Conservation (phyloP, 2,113 vertebrate species). For the Odocoileus hemionus region DNA sequence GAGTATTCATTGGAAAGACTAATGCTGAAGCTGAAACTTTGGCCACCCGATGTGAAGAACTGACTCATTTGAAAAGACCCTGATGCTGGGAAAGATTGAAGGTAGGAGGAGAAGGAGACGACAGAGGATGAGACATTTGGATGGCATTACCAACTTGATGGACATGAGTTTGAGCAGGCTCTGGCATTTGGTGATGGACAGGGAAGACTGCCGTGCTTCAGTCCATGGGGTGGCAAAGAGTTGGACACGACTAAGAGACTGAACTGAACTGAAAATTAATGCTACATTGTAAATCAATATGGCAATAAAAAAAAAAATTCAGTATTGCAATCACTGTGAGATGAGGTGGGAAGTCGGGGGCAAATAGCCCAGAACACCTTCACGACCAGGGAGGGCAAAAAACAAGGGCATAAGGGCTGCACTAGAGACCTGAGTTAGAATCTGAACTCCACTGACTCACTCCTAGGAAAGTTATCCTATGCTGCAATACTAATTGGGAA, state of each 20-base stretch:
- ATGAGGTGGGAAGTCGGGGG: rapidly evolving
- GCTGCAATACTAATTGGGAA: background rate
- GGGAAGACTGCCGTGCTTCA: rapidly evolving
- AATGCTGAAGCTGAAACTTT: background rate
- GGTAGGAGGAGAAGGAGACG: rapidly evolving
- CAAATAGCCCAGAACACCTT: background rate
- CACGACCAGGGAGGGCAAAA: background rate
- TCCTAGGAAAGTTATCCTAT: background rate
- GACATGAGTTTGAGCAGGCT: background rate
- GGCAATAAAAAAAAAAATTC: background rate
- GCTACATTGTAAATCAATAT: background rate
- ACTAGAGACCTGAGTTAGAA: background rate
- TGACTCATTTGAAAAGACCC: background rate
- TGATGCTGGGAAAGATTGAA: background rate
- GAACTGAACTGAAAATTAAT: background rate
- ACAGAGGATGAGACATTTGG: background rate
- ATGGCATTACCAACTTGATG: background rate
- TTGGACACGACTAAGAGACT: background rate
- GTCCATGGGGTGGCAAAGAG: background rate
- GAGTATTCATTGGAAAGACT: background rate
- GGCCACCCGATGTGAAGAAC: background rate
- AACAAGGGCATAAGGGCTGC: background rate
- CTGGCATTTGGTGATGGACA: background rate
- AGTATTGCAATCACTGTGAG: background rate
- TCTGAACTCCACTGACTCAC: background rate